These are phyloP conservation scores for Drepana arcuata DNA, from an alignment of 1,140 invertebrate species.

Conservation along the genomic window DNA sequence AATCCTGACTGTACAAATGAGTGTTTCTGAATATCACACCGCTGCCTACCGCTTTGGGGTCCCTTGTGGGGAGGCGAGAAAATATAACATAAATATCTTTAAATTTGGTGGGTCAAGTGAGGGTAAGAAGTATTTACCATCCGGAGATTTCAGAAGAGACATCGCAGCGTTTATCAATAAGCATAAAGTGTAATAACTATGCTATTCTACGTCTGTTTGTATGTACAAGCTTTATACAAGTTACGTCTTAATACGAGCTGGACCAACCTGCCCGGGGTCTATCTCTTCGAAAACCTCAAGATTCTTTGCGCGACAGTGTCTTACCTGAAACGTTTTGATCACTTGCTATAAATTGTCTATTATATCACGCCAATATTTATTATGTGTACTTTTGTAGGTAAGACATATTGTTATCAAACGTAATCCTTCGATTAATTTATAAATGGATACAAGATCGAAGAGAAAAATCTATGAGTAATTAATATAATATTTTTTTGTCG, in stretches of 20 bases:
- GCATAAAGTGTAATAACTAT: slow-evolving; percentile 12
- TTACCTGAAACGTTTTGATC: slow-evolving; percentile 44
- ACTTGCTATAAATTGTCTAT: slow-evolving; percentile 1
- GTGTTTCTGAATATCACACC: too few relatives aligned
- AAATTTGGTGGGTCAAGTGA: too few relatives aligned
- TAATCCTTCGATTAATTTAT: not conserved
- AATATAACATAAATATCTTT: too few relatives aligned
- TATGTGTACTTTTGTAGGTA: too few relatives aligned
- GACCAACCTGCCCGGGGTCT: slow-evolving; percentile 51
- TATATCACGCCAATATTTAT: too few relatives aligned
- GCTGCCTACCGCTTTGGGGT: too few relatives aligned
- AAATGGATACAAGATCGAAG: not conserved
- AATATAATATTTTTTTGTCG: too few relatives aligned
- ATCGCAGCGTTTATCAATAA: slow-evolving; percentile 18
- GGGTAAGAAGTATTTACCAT: slow-evolving; percentile 12
- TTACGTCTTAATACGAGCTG: slow-evolving; percentile 1
- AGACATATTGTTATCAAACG: too few relatives aligned
- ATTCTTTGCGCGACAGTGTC: slow-evolving; percentile 39
- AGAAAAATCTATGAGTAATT: too few relatives aligned
- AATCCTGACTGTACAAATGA: not conserved
- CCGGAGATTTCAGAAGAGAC: slow-evolving; percentile 53
- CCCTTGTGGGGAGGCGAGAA: too few relatives aligned
- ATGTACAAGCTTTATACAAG: slow-evolving; percentile 5
- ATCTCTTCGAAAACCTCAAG: slow-evolving; percentile 57
- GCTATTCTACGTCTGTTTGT: not conserved